Evolutionary conservation across 2,888 invertebrate genomes (phyloP), one percentile per base, ranked within the genome.

Genomic region (Arge pagana): DNA sequence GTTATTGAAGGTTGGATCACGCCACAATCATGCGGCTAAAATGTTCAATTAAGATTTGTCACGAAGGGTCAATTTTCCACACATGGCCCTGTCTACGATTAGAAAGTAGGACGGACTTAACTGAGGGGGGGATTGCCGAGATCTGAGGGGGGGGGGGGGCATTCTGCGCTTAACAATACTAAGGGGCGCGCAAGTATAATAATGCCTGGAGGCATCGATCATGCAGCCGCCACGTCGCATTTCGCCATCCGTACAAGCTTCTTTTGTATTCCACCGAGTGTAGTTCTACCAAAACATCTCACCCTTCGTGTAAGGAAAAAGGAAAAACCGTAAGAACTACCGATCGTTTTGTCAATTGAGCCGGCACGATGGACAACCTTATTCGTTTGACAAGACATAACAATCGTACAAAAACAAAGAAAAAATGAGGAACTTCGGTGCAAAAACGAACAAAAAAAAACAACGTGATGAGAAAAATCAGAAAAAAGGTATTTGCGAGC

Each of bases 71-170:
- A 55, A 58, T 58, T 59, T 57, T 51, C 40, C 50, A 42, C 50
- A 41, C 36, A 51, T 42, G 42, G 28, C n/a, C 4, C 21, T 15
- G 13, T 16, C 13, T 15, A n/a, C n/a, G n/a, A n/a, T n/a, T n/a
- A n/a, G n/a, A n/a, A n/a, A n/a, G n/a, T n/a, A n/a, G n/a, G n/a
- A n/a, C n/a, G n/a, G n/a, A n/a, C n/a, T 23, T 43, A 43, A 33
- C 21, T 23, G 31, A 45, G 33, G 45, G 21, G 45, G 78, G 90
- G 90, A 72, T 89, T 88, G 59, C 90, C 82, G 63, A 88, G 78
- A 64, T 76, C 82, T 60, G 85, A 82, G 63, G 85, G 85, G 77
- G 86, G 86, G 70, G 86, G 86, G 87, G 85, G 50, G 87, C 45
- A 31, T 23, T 33, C 21, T 35, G 45, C 45, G 16, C 35, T 35